phyloP scores from a whole-genome alignment of 2,797 vertebrate species.

The Sylvia borin region DNA sequence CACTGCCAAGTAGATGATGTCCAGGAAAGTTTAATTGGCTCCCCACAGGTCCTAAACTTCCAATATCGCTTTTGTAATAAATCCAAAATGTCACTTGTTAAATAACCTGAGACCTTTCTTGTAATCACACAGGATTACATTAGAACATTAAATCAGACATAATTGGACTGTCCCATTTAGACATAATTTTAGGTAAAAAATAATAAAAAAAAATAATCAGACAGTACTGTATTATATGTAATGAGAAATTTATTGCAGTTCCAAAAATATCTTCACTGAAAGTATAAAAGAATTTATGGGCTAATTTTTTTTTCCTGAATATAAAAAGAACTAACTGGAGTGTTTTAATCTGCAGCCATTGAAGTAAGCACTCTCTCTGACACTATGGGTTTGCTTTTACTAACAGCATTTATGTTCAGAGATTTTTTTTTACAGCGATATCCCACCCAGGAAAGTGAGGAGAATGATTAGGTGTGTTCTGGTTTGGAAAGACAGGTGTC shows the following conservation, averaged over 20 bases:
- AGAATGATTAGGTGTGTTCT: no score
- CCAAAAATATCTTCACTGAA: slow-evolving; percentile 51
- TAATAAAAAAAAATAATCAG: slow-evolving; percentile 24
- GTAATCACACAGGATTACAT: slow-evolving; percentile 61
- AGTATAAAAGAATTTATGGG: slow-evolving; percentile 49
- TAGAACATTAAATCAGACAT: slow-evolving; percentile 64
- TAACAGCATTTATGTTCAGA: slow-evolving; percentile 9
- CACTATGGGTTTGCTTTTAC: slow-evolving; percentile 17
- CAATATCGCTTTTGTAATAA: slow-evolving; percentile 21
- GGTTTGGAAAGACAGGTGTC: no score
- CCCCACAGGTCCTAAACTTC: slow-evolving; percentile 32
- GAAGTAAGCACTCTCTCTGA: slow-evolving; percentile 28
- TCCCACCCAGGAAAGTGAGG: no score
- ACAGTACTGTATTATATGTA: slow-evolving; percentile 1
- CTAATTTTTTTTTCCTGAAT: slow-evolving; percentile 32
- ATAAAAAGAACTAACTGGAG: slow-evolving; percentile 33
- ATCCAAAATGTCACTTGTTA: slow-evolving; percentile 46
- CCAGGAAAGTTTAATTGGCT: slow-evolving; percentile 55
- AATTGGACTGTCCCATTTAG: slow-evolving; percentile 66
- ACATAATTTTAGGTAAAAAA: slow-evolving; percentile 60
- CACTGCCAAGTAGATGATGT: not conserved
- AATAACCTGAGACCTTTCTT: slow-evolving; percentile 53
- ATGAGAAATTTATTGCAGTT: slow-evolving; percentile 56
- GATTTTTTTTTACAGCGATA: no score
- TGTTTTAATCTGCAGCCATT: slow-evolving; percentile 38